phyloP scores from a whole-genome alignment of 30 jellyfish, hydroid and myxozoan species.

The Haliclystus octoradiatus region DNA sequence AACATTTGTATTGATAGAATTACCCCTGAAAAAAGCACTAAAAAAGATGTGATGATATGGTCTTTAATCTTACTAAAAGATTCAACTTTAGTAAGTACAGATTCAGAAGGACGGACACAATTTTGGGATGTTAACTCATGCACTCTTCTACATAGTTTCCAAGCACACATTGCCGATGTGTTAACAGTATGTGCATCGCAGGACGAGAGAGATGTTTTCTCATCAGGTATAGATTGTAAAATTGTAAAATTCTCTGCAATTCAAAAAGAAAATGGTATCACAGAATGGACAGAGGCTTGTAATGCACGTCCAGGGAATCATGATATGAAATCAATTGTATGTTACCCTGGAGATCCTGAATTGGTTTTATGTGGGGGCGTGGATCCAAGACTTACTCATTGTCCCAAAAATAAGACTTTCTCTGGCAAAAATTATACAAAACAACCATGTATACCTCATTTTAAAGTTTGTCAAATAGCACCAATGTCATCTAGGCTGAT shows the following conservation, averaged over 20 bases:
- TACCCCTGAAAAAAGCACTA: constrained; percentile 37
- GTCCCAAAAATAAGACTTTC: not conserved
- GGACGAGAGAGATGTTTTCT: constrained; percentile 36
- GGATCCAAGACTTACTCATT: constrained; percentile 39
- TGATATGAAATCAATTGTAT: constrained; percentile 50
- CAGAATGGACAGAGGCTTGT: constrained; percentile 41
- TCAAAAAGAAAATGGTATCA: constrained; percentile 4
- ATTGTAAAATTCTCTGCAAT: constrained; percentile 32
- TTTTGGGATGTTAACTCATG: constrained; percentile 76
- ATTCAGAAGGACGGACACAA: constrained; percentile 77
- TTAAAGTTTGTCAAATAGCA: not conserved
- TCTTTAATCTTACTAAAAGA: constrained; percentile 37
- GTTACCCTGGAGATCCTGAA: not conserved
- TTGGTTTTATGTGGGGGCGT: constrained; percentile 57
- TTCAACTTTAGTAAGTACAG: constrained; percentile 49
- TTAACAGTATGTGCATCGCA: constrained; percentile 35
- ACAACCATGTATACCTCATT: constrained; percentile 1
- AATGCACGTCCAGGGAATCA: constrained; percentile 30
- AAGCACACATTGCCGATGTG: constrained; percentile 81
- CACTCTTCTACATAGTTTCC: constrained; percentile 44
- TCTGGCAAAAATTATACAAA: not conserved
- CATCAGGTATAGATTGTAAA: constrained; percentile 76
- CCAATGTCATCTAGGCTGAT: not conserved
- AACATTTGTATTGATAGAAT: constrained; percentile 36
- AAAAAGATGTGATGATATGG: constrained; percentile 55